Percentiles rank a stretch among this genome's conserved stretches.
Evolutionary conservation across 1,140 invertebrate species (phyloP).

Genomic region (Apocrypta bakeri): DNA sequence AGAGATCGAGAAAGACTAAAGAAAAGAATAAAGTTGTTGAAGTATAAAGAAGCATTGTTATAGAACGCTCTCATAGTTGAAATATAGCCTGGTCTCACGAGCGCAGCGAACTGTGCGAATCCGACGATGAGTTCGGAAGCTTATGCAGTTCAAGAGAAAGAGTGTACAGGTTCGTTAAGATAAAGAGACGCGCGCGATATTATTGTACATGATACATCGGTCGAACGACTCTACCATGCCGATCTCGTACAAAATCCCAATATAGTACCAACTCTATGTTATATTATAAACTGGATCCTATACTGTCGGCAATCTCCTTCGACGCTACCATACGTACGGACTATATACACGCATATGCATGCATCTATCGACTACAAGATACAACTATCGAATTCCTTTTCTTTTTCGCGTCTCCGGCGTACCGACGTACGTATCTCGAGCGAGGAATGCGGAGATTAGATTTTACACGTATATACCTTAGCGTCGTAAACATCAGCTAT

Average conservation of each 20-base stretch:
- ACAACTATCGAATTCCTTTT: slow-evolving; percentile 18
- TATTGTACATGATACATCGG: slow-evolving; percentile 58
- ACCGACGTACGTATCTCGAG: neutral
- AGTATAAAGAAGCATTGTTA: too few species aligned
- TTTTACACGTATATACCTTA: neutral
- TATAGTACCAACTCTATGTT: too few species aligned
- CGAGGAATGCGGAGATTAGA: slow-evolving; percentile 25
- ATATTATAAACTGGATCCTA: too few species aligned
- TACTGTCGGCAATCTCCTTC: too few species aligned
- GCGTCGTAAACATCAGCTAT: neutral
- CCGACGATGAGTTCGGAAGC: neutral
- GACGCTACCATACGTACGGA: too few species aligned
- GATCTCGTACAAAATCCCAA: neutral
- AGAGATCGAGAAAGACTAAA: neutral
- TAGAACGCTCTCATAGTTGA: too few species aligned
- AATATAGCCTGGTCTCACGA: slow-evolving; percentile 7
- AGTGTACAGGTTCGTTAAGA: slow-evolving; percentile 34
- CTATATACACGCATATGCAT: neutral
- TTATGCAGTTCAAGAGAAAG: neutral
- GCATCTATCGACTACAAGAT: neutral
- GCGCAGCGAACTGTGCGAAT: neutral
- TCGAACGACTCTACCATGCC: neutral
- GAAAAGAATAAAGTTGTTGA: too few species aligned
- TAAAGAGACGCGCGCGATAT: slow-evolving; percentile 53
- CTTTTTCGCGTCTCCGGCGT: slow-evolving; percentile 48